Conservation (phyloP, 92 coral and sea anemone species). For the Parazoanthus atlanticus region DNA sequence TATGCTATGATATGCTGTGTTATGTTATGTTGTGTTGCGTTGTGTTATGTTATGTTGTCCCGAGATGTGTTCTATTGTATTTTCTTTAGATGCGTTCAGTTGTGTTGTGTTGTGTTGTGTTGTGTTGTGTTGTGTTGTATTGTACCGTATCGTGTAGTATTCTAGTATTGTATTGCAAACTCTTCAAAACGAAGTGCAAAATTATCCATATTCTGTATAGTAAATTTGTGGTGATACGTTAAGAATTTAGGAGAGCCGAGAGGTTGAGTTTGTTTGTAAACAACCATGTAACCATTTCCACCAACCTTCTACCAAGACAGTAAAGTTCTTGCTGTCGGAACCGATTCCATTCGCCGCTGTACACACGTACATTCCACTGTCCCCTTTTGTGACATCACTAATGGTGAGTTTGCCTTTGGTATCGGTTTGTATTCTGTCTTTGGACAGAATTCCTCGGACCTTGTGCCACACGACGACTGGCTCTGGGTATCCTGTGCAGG, state of each 20-base stretch:
- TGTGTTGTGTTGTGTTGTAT: too few relatives aligned
- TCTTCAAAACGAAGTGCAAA: too few relatives aligned
- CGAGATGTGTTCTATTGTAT: too few relatives aligned
- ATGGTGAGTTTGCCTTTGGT: slow-evolving; percentile 62
- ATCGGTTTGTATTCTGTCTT: slow-evolving; percentile 48
- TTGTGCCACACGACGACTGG: slow-evolving; percentile 75
- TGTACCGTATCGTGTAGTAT: too few relatives aligned
- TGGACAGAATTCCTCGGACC: slow-evolving; percentile 59
- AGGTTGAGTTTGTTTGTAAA: neutral
- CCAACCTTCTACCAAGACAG: slow-evolving; percentile 65
- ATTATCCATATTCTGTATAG: too few relatives aligned
- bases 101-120: too few relatives aligned
- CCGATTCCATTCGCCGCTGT: slow-evolving; percentile 73
- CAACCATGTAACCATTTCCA: neutral
- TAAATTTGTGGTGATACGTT: neutral
- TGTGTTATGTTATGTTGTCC: too few relatives aligned
- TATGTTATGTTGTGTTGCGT: too few relatives aligned
- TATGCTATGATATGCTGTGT: too few relatives aligned
- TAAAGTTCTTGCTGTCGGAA: slow-evolving; percentile 68
- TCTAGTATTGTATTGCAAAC: too few relatives aligned
- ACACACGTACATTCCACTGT: slow-evolving; percentile 80
- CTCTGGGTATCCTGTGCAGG: slow-evolving; percentile 77
- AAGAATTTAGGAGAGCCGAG: too few relatives aligned
- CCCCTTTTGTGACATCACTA: slow-evolving; percentile 64
- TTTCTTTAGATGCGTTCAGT: too few relatives aligned